Evolutionary conservation across 1,140 invertebrate genomes (phyloP), one percentile per base, ranked within the genome.

Genomic region (Drosophila ambigua): DNA sequence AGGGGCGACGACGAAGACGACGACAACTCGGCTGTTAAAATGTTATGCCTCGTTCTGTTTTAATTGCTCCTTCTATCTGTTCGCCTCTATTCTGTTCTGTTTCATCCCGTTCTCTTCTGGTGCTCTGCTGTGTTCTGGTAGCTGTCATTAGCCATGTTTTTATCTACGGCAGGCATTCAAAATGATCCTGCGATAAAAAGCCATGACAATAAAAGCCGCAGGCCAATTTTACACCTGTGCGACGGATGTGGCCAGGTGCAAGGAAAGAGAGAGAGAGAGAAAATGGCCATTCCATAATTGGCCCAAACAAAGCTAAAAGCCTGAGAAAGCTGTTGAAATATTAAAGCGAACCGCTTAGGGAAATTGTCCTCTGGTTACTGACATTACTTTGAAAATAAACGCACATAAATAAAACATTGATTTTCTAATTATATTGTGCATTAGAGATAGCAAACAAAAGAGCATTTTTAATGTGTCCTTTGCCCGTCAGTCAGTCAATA

Each of bases 201-300:
- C 63, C 60, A 77, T 66, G 63, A 68, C 60, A 81, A 87, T 76
- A 85, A 85, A 75, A 67, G 79, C 75, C 72, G 49, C 66, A 72
- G 66, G 83, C 83, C 66, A 76, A 79, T 78, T 83, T 88, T 79
- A 88, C 82, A 88, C 82, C 82, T 87, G 78, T 76, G 65, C 66
- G n/a, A 9, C 71, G 72, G 71, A 65, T 53, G 72, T 74, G 58
- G 53, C 31, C 53, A 66, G 62, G 51, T 73, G 60, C 51, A 28
- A 55, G 31, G 15, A 16, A 11, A 35, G 24, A 11, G 5, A 16
- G 44, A 20, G 35, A 20, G 5, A 41, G 39, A 24, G 2, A 41
- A 50, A 43, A 35, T 24, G 66, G 59, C 41, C 41, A 62, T 83
- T 60, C 41, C 41, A 62, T 83, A 80, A 84, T 85, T 85, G 67